Evolutionary conservation across 2,113 vertebrate genomes (phyloP), one percentile per base, ranked within the genome.

Genomic region (Symphodus melops): DNA sequence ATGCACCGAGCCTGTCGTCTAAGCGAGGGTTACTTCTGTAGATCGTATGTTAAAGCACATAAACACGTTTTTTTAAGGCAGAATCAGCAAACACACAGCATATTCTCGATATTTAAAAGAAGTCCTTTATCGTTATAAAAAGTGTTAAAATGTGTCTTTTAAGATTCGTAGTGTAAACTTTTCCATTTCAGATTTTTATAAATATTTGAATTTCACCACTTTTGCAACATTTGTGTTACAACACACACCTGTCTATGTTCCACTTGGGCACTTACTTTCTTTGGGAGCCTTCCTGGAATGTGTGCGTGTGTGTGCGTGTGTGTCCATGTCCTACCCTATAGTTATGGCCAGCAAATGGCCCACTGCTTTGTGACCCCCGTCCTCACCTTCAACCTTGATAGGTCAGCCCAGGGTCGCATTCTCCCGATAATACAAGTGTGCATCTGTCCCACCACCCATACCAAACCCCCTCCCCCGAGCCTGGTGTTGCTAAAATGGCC

Each of bases 361-460:
- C 13, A 20, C 23, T 62, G 4, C 19, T 68, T 48, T 72, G 48
- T 65, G 51, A 80, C 56, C 63, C 46, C 54, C 12, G 13, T 39
- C 42, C 58, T 70, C 65, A 67, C 46, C 56, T 68, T 21, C 75
- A 72, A 60, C 75, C 69, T 67, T 4, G 3, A 25, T 4, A n/a
- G 78, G 66, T 75, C 65, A 71, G 63, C 20, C 16, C 23, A 36
- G 56, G 76, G 79, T 86, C 85, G 76, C 71, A 81, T 81, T 83
- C 75, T 84, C 73, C 82, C 63, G 80, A 59, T 75, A 73, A 77
- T 44, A 9, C 21, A 0, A 41, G 20, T 8, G 44, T 58, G 60
- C 44, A 61, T 72, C 54, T 75, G 52, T 49, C 39, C 48, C 36
- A 63, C n/a, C 6, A 21, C 9, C 17, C n/a, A 44, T 41, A 41